Percentiles rank a stretch among this genome's conserved stretches.
phyloP scores from a whole-genome alignment of 2,113 vertebrate genomes.

The Machaerirhynchus nigripectus region DNA sequence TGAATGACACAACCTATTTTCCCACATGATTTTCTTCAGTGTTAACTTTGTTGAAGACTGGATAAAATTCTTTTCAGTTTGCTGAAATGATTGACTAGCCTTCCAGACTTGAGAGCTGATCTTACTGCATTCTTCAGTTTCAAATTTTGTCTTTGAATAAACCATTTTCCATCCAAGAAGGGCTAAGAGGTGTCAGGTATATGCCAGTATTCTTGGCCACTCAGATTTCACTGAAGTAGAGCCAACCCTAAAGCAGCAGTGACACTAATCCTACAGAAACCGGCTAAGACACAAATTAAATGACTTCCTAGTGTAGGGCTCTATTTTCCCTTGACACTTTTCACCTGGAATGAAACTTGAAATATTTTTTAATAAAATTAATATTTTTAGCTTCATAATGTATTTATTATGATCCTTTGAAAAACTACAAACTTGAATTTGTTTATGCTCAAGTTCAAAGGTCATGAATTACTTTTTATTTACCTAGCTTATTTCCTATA shows the following conservation, averaged over 20 bases:
- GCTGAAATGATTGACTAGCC: background rate
- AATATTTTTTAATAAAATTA: background rate
- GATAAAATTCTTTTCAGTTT: background rate
- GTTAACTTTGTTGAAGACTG: background rate
- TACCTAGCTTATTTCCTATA: background rate
- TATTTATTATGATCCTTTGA: background rate
- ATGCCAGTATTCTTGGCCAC: background rate
- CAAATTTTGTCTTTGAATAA: background rate
- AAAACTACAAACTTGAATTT: background rate
- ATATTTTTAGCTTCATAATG: background rate
- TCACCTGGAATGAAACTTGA: background rate
- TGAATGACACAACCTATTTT: background rate
- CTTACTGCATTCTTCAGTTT: background rate
- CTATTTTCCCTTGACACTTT: background rate
- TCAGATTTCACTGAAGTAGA: background rate
- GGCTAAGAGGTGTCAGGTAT: background rate
- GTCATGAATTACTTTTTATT: background rate
- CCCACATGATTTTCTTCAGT: background rate
- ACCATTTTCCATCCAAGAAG: background rate
- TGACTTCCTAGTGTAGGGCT: background rate
- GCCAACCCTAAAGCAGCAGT: background rate
- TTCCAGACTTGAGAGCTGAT: background rate
- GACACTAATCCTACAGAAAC: background rate
- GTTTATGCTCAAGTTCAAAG: background rate
- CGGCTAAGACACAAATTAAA: background rate